phyloP scores from a whole-genome alignment of 1,140 invertebrate species.

The Aporrectodea caliginosa region DNA sequence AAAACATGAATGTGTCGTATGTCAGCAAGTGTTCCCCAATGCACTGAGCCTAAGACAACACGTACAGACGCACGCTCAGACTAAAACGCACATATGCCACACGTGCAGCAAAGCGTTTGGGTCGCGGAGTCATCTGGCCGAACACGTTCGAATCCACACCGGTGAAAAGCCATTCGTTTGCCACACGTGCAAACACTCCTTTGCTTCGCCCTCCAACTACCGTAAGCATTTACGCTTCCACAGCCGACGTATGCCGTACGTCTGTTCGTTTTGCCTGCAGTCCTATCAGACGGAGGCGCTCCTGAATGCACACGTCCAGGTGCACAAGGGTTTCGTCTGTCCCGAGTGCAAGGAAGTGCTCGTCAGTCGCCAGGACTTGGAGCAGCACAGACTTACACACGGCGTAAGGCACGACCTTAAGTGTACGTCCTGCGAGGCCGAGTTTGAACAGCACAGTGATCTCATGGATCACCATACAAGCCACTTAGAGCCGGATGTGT shows the following conservation, averaged over 20 bases:
- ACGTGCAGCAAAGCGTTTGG: background rate
- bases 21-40: constrained; percentile 74
- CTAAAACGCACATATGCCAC: background rate
- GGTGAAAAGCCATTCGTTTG: constrained; percentile 88
- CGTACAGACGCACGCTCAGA: no score
- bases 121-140: constrained; percentile 69
- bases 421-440: background rate
- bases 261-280: constrained; percentile 86
- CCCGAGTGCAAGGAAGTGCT: constrained; percentile 21
- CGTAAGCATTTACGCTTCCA: constrained; percentile 70
- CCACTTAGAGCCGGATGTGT: background rate
- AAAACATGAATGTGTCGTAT: constrained; percentile 76
- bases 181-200: constrained; percentile 82
- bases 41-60: no score
- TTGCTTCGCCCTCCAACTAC: constrained; percentile 88
- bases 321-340: constrained; percentile 21
- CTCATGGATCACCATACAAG: background rate
- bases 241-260: constrained; percentile 83
- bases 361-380: background rate
- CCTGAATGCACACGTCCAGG: constrained; percentile 11
- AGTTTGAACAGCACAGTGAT: background rate
- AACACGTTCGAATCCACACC: constrained; percentile 86
- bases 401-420: background rate
- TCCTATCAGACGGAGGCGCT: constrained; percentile 74
- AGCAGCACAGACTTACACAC: background rate